phyloP scores from a whole-genome alignment of 2,113 vertebrate species.

The Maccullochella peelii region DNA sequence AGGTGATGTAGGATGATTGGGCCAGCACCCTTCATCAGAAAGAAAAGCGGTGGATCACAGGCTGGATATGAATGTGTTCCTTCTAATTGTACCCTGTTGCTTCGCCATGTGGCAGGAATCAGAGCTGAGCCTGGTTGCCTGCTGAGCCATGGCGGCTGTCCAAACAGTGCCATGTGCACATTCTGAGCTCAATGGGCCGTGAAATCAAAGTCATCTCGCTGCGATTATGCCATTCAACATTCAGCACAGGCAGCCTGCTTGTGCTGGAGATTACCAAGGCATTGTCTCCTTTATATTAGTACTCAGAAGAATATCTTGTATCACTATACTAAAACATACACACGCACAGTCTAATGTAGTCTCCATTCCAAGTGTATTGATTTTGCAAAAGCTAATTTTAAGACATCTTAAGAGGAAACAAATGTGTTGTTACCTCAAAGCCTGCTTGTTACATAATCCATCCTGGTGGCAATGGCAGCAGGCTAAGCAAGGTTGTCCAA shows the following conservation, averaged over 20 bases:
- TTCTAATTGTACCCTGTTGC: slow-evolving; percentile 30
- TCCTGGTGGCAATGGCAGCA: too few species aligned
- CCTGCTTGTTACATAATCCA: not conserved
- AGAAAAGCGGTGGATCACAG: not conserved
- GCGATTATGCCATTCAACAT: slow-evolving; percentile 36
- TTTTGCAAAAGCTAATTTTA: not conserved
- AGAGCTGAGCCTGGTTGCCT: not conserved
- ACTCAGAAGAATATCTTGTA: not conserved
- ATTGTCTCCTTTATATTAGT: not conserved
- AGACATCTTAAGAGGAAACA: not conserved
- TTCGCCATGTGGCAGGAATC: slow-evolving; percentile 12
- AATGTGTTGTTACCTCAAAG: not conserved
- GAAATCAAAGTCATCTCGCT: slow-evolving; percentile 53
- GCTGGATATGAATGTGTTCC: not conserved
- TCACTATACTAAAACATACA: not conserved
- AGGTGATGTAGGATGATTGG: not conserved
- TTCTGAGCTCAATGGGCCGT: slow-evolving; percentile 29
- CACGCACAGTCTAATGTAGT: not conserved
- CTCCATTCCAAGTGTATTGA: slow-evolving; percentile 1
- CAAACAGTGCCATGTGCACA: slow-evolving; percentile 38
- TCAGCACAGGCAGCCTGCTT: slow-evolving; percentile 5
- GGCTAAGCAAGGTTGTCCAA: too few species aligned
- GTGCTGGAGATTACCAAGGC: slow-evolving; percentile 21
- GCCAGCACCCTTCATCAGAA: not conserved
- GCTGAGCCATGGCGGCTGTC: slow-evolving; percentile 31